phyloP scores from a whole-genome alignment of 2,113 vertebrate species.

The Nettapus auritus region DNA sequence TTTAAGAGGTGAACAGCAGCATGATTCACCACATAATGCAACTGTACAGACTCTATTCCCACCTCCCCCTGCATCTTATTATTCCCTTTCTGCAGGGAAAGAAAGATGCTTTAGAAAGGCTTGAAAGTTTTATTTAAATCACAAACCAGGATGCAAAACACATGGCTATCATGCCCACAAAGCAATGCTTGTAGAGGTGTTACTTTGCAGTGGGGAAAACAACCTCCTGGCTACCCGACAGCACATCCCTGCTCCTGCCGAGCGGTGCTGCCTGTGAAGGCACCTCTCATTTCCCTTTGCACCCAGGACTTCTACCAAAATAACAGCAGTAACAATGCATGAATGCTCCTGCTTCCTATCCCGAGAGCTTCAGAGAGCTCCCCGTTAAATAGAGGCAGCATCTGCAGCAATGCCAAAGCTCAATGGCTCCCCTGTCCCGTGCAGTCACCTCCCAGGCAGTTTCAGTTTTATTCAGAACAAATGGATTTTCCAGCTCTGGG shows the following conservation, averaged over 20 bases:
- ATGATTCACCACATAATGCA: not conserved
- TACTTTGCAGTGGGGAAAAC: not conserved
- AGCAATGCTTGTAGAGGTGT: not conserved
- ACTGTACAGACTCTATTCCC: not conserved
- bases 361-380: rapidly evolving
- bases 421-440: not conserved
- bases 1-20: not conserved
- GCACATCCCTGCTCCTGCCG: not conserved
- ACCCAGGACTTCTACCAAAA: rapidly evolving
- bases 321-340: not conserved
- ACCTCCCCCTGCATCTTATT: not conserved
- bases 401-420: not conserved
- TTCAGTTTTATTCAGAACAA: not conserved
- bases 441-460: not conserved
- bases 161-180: rapidly evolving
- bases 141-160: not conserved
- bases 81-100: not conserved
- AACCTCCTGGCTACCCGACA: rapidly evolving
- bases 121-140: not conserved
- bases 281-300: not conserved
- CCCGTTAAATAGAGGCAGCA: not conserved
- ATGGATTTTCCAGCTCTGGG: not conserved
- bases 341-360: not conserved
- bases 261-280: not conserved
- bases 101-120: not conserved